phyloP scores from a whole-genome alignment of 2,888 invertebrate species.

The Uropetala carovei region DNA sequence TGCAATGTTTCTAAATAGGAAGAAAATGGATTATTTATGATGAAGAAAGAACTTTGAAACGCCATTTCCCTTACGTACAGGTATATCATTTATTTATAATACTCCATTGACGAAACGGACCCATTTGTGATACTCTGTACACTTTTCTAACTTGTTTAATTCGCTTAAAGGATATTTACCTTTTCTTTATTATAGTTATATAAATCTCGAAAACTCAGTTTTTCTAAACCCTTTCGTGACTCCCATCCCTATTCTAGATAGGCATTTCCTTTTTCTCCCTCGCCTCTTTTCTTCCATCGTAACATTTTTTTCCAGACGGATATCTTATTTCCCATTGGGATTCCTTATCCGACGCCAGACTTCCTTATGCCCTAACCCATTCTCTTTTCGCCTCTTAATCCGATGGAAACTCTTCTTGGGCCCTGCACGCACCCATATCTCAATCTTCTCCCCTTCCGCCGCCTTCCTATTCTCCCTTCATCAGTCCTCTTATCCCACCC shows the following conservation, averaged over 20 bases:
- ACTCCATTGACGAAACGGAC: too few species aligned
- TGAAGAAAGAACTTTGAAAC: too few species aligned
- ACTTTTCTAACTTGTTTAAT: too few species aligned
- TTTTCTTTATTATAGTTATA: not conserved
- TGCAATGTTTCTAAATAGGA: too few species aligned
- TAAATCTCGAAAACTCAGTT: not conserved
- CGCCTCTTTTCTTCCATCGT: not conserved
- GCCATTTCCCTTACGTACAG: too few species aligned
- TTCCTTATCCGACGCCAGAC: not conserved
- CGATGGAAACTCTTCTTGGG: not conserved
- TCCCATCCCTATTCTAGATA: not conserved
- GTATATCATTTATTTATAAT: too few species aligned
- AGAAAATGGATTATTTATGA: too few species aligned
- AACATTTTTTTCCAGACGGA: constrained; percentile 21
- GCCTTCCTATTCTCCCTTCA: not conserved
- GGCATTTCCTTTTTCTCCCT: not conserved
- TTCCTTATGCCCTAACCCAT: not conserved
- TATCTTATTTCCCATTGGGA: constrained; percentile 38
- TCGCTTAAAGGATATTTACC: not conserved
- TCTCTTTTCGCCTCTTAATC: not conserved
- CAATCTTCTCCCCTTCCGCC: not conserved
- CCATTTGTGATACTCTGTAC: too few species aligned
- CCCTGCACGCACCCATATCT: constrained; percentile 20
- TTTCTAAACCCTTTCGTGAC: not conserved
- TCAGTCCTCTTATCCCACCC: not conserved